Conservation (phyloP, 1,140 invertebrate species). For the Dreissena rostriformis region DNA sequence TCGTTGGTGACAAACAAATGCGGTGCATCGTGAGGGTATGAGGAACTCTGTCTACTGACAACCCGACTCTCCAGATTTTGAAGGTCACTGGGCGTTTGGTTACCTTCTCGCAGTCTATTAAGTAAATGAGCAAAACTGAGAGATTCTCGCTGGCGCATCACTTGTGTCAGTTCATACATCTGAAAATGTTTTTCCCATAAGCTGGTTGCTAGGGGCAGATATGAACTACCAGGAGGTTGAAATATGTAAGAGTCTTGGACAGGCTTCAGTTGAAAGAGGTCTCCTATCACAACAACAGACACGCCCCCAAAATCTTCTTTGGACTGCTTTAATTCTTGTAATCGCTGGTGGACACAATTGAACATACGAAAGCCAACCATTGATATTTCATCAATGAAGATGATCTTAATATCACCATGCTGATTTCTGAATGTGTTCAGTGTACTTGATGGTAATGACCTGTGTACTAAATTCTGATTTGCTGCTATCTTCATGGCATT, state of each 20-base stretch:
- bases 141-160: slow-evolving; percentile 61
- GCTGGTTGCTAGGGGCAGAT: slow-evolving; percentile 51
- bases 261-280: slow-evolving; percentile 64
- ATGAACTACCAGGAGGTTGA: neutral
- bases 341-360: slow-evolving; percentile 56
- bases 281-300: slow-evolving; percentile 59
- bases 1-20: slow-evolving; percentile 21
- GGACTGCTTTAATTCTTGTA: slow-evolving; percentile 52
- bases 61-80: neutral
- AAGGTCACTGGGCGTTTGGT: slow-evolving; percentile 19
- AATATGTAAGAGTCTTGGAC: slow-evolving; percentile 60
- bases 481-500: slow-evolving; percentile 50
- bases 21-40: neutral
- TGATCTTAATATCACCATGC: slow-evolving; percentile 48
- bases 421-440: slow-evolving; percentile 54
- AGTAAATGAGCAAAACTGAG: slow-evolving; percentile 1
- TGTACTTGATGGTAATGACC: slow-evolving; percentile 29
- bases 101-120: slow-evolving; percentile 4
- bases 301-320: slow-evolving; percentile 59
- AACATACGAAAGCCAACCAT: slow-evolving; percentile 62
- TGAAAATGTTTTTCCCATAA: slow-evolving; percentile 59
- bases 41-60: neutral
- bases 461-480: slow-evolving; percentile 46
- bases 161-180: slow-evolving; percentile 58
- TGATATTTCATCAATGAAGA: slow-evolving; percentile 66